These are phyloP conservation scores for Camelus bactrianus DNA, from an alignment of 2,113 vertebrate species.

Conservation along the genomic window DNA sequence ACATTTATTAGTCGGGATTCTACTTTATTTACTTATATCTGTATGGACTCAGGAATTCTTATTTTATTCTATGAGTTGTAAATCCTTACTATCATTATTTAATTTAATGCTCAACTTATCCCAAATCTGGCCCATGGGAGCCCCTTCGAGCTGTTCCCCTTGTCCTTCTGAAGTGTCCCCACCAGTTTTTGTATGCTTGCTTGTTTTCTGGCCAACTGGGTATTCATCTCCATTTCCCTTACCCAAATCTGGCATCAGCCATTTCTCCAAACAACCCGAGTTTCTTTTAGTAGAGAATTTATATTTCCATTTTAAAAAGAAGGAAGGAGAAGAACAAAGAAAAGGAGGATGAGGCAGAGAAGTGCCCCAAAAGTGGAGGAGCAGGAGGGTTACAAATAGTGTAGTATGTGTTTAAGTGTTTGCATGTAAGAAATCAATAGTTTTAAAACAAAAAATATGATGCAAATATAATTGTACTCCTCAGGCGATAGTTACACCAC, in stretches of 20 bases:
- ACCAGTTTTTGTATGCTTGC: background rate
- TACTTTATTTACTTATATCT: constrained; percentile 19
- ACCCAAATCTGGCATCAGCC: background rate
- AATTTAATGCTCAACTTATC: background rate
- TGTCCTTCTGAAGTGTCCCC: background rate
- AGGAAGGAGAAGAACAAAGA: background rate
- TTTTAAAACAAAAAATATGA: background rate
- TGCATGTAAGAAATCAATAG: background rate
- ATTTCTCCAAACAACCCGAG: background rate
- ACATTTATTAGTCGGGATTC: background rate
- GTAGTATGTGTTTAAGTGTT: background rate
- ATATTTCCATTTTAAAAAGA: background rate
- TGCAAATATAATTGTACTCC: background rate
- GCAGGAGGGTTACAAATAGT: background rate
- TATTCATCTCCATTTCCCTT: background rate
- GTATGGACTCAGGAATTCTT: background rate
- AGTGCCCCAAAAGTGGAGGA: background rate
- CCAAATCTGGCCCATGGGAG: background rate
- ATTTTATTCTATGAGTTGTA: background rate
- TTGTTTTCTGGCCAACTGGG: background rate
- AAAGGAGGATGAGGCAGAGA: too few relatives aligned
- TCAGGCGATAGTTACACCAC: background rate
- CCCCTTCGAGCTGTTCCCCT: background rate
- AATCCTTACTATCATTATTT: background rate
- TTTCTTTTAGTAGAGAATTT: constrained; percentile 30